Base-by-base conservation (phyloP, 2,888 invertebrate genomes). In the Epistrophe eligans region DNA sequence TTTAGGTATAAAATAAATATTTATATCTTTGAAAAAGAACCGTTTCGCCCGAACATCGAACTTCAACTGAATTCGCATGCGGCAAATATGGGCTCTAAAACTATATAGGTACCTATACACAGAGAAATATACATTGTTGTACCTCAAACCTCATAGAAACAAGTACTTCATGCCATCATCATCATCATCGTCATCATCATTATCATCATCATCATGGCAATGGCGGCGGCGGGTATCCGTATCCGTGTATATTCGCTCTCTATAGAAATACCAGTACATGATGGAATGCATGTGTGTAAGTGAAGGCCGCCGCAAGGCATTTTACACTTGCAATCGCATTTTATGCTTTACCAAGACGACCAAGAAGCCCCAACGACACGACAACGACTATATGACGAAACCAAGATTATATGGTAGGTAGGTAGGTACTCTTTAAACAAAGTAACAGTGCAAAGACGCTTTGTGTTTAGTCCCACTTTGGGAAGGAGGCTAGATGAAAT, bases 31-130 rank as follows among this genome's bases (percentile, higher is more conserved):
- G 62, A 82, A 87, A 82, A 87, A 87, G 87, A 87, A 87, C 87
- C 87, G 87, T 87, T 87, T 87, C 87, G 82, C 82, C 87, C 83
- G 87, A 87, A 87, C 87, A 87, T 83, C 87, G 87, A 87, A 87
- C 79, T 87, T 87, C 87, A 87, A 87, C 87, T 87, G 87, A 87
- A 83, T 76, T 87, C 83, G 83, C 83, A 87, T 87, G 83, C 82
- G 79, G 83, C 77, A 82, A 87, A 72, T 55, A 79, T 71, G 74
- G 64, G 72, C 70, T 87, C 74, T 74, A 74, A 60, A 57, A 66
- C 82, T 73, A 70, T 60, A 60, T 60, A 60, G 5, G 28, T 28
- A 32, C 32, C 32, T 32, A 32, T 57, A 66, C 57, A 77, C 24
- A 58, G 50, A 48, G 58, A 64, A 13, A 67, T 73, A 58, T 52